A percentile compares a stretch with the other conserved stretches of the same genome.
Evolutionary conservation across 2,113 vertebrate species (phyloP).

Genomic region (Ranitomeya imitator): DNA sequence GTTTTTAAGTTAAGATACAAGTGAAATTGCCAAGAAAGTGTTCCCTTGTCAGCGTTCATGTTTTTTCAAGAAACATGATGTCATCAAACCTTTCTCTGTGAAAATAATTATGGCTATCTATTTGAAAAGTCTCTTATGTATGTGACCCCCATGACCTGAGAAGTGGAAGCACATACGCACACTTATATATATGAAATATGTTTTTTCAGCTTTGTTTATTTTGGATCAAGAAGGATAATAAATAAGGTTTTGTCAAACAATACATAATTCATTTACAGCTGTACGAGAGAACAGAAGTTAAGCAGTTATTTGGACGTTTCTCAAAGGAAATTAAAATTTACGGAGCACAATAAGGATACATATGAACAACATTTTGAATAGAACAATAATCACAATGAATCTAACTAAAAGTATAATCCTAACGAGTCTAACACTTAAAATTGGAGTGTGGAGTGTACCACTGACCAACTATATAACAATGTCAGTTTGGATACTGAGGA

Average conservation of each 20-base stretch:
- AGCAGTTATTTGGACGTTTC: background rate
- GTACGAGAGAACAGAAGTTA: background rate
- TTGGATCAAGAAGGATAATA: background rate
- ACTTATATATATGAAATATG: background rate
- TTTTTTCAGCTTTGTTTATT: background rate
- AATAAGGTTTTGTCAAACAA: background rate
- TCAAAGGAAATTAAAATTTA: background rate
- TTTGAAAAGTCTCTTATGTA: background rate
- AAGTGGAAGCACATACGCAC: background rate
- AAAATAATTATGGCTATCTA: background rate
- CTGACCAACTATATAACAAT: no score
- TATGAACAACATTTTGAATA: no score
- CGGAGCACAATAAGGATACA: no score
- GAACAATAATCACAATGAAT: no score
- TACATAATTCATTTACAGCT: background rate
- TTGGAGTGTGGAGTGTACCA: no score
- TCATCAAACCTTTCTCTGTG: background rate
- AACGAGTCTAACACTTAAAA: no score
- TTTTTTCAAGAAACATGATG: constrained; percentile 34
- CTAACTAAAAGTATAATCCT: no score
- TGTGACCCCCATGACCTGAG: background rate
- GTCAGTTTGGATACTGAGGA: no score
- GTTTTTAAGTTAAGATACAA: background rate
- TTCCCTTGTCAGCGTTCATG: constrained; percentile 3
- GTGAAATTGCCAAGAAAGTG: constrained; percentile 22